These are phyloP conservation scores for Helarctos malayanus DNA, from an alignment of 2,797 vertebrate genomes.

Conservation along the genomic window DNA sequence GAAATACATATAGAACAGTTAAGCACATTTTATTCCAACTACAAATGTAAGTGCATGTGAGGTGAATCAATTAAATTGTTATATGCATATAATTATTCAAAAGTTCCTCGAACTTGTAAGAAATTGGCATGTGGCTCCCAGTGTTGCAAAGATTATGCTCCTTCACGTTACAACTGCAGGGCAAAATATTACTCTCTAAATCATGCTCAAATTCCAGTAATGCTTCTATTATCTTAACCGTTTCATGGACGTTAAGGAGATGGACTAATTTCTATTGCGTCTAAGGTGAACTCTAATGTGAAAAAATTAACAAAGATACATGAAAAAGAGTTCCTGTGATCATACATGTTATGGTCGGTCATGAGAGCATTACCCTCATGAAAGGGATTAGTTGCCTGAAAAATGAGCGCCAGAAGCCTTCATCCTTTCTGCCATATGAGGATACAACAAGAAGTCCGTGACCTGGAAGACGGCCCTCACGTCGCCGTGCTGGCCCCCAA, in stretches of 20 bases:
- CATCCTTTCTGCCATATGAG: neutral
- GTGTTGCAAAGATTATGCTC: neutral
- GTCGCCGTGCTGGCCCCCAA: neutral
- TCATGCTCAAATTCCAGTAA: constrained; percentile 7
- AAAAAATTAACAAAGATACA: constrained; percentile 23
- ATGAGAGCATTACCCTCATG: neutral
- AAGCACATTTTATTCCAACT: constrained; percentile 31
- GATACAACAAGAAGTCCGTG: neutral
- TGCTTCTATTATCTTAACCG: constrained; percentile 16
- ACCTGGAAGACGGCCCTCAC: neutral
- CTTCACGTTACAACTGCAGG: neutral
- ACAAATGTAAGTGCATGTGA: neutral
- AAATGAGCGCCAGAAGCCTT: neutral
- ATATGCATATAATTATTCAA: neutral
- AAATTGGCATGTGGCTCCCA: neutral
- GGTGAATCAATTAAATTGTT: neutral
- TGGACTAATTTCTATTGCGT: constrained; percentile 9
- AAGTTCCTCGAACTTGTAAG: neutral
- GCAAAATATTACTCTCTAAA: neutral
- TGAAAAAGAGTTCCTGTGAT: neutral
- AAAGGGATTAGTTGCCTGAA: neutral
- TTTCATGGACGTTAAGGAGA: neutral
- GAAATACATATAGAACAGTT: neutral
- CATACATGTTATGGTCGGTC: neutral
- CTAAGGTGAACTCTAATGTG: neutral